Evolutionary conservation across 2,888 invertebrate species (phyloP), one percentile per base, ranked within the genome.

Genomic region (Schrankia costaestrigalis): DNA sequence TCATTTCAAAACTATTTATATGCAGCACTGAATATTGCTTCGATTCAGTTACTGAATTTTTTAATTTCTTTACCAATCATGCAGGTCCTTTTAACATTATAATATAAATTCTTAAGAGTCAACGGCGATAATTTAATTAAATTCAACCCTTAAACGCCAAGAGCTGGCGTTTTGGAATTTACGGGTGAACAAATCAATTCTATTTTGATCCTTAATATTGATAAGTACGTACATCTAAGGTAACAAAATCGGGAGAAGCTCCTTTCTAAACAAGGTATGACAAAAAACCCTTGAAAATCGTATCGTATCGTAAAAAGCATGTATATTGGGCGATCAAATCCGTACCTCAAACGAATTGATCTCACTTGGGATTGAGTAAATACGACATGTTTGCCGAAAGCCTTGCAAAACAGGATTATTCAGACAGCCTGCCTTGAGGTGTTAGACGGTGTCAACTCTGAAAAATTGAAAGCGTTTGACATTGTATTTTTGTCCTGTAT

Each of bases 391-490:
- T 60, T 64, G 47, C 50, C 36, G 45, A 57, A 48, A 60, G 41
- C 51, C 50, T 48, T 36, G 42, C 42, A 46, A 56, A 58, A 64
- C 62, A 45, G 48, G 57, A 66, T 67, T 64, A 66, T 56, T 56
- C 48, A 51, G 37, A 35, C 35, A 43, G 41, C 40, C 52, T 41
- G 46, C 53, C 51, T 46, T 40, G 31, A 52, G 46, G 48, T 49
- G 48, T 52, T 44, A 42, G 46, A 43, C 14, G 32, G 37, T 52
- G 44, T 49, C 50, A 49, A 44, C 44, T 47, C 44, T 48, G 41
- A 41, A 54, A 56, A 46, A 44, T 48, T 38, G 9, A 45, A 50
- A 35, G 28, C 7, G 35, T 35, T 33, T 23, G n/a, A n/a, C n/a
- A n/a, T n/a, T n/a, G n/a, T n/a, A n/a, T n/a, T n/a, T n/a, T n/a